phyloP scores from a whole-genome alignment of 2,888 invertebrate genomes.

The Xestobium rufovillosum region DNA sequence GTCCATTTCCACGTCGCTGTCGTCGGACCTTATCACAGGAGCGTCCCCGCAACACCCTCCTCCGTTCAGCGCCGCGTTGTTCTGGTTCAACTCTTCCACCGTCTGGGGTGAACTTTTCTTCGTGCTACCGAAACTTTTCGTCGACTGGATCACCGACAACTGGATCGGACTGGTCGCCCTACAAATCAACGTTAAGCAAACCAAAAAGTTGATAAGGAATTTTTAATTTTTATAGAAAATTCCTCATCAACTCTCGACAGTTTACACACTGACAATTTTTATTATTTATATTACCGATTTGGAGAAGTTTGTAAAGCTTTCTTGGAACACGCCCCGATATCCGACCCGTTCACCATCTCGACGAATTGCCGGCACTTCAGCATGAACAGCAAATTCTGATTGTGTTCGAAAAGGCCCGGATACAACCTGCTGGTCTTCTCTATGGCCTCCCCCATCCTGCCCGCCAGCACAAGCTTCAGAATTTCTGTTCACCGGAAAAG shows the following conservation, averaged over 20 bases:
- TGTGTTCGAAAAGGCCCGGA: constrained; percentile 87
- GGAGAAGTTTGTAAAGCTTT: too few relatives aligned
- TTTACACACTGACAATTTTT: too few relatives aligned
- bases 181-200: too few relatives aligned
- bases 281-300: too few relatives aligned
- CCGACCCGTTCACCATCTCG: constrained; percentile 94
- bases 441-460: constrained; percentile 93
- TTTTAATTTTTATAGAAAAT: background rate
- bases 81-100: constrained; percentile 49
- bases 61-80: constrained; percentile 46
- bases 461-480: constrained; percentile 83
- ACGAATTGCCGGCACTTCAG: constrained; percentile 98
- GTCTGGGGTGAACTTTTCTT: constrained; percentile 23
- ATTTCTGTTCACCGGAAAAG: constrained; percentile 61
- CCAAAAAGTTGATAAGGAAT: constrained; percentile 30
- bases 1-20: constrained; percentile 52
- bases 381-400: constrained; percentile 87
- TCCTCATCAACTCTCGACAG: too few relatives aligned
- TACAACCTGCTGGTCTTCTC: constrained; percentile 81
- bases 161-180: constrained; percentile 54
- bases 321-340: constrained; percentile 62
- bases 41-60: constrained; percentile 31
- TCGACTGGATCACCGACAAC: constrained; percentile 79
- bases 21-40: constrained; percentile 39
- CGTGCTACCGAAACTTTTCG: constrained; percentile 46